phyloP scores from a whole-genome alignment of 92 coral and sea anemone genomes.

The Palythoa heliodiscus region DNA sequence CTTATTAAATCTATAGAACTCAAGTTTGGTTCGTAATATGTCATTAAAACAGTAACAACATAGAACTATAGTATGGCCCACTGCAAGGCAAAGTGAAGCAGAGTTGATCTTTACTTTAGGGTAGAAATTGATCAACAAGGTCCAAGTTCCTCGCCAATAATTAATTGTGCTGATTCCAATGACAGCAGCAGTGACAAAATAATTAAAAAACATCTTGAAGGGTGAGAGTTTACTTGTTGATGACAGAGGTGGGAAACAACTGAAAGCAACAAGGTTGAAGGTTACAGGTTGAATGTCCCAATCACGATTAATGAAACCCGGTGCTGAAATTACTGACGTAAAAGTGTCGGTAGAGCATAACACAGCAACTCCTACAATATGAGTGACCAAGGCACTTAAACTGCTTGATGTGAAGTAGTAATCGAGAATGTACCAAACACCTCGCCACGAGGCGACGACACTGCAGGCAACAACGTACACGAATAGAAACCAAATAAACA shows the following conservation, averaged over 20 bases:
- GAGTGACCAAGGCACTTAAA: constrained; percentile 31
- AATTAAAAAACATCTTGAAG: constrained; percentile 9
- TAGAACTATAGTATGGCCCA: constrained; percentile 23
- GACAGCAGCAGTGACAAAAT: constrained; percentile 59
- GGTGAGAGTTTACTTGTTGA: background rate
- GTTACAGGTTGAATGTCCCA: background rate
- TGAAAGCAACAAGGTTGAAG: background rate
- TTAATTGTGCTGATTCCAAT: constrained; percentile 54
- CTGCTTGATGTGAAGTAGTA: constrained; percentile 1
- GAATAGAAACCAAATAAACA: constrained; percentile 21
- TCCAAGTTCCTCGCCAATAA: constrained; percentile 88
- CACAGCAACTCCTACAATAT: constrained; percentile 31
- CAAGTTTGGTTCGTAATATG: constrained; percentile 14
- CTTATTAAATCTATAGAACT: background rate
- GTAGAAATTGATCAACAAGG: constrained; percentile 16
- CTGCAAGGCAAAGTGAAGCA: background rate
- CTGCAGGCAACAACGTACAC: constrained; percentile 46
- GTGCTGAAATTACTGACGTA: constrained; percentile 9
- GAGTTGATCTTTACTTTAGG: background rate
- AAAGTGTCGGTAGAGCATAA: constrained; percentile 27
- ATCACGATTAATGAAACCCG: constrained; percentile 40
- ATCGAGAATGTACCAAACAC: constrained; percentile 62
- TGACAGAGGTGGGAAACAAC: background rate
- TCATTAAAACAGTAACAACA: constrained; percentile 32
- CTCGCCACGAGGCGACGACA: constrained; percentile 68